Evolutionary conservation across 1,140 invertebrate genomes (phyloP).

Genomic region (Uloborus diversus): DNA sequence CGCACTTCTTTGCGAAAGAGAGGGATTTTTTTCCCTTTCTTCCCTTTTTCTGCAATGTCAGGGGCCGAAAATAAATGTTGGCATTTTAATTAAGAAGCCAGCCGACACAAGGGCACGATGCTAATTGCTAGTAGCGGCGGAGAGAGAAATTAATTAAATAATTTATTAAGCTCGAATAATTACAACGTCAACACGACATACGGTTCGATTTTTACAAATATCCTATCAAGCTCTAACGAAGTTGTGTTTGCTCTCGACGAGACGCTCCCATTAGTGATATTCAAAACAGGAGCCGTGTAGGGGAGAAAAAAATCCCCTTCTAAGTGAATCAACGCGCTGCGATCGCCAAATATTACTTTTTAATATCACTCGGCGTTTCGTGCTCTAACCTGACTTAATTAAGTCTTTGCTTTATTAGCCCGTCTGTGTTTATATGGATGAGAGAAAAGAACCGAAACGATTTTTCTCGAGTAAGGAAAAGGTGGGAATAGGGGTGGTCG

Average conservation of each 20-base stretch:
- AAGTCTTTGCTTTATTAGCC: slow-evolving; percentile 56
- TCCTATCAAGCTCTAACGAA: slow-evolving; percentile 52
- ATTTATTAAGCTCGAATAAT: slow-evolving; percentile 57
- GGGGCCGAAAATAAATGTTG: slow-evolving; percentile 52
- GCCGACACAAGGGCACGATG: slow-evolving; percentile 27
- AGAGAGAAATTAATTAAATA: slow-evolving; percentile 56
- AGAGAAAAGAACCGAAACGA: slow-evolving; percentile 10
- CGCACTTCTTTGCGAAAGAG: slow-evolving; percentile 6
- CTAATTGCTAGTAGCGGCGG: slow-evolving; percentile 50
- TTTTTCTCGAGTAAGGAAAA: neutral
- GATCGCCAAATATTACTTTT: slow-evolving; percentile 55
- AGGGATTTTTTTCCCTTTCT: neutral
- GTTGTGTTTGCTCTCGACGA: slow-evolving; percentile 47
- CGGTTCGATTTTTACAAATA: slow-evolving; percentile 56
- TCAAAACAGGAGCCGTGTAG: slow-evolving; percentile 39
- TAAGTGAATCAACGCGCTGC: slow-evolving; percentile 52
- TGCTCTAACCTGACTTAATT: slow-evolving; percentile 45
- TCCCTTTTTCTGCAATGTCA: neutral
- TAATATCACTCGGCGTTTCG: slow-evolving; percentile 48
- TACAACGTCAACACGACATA: slow-evolving; percentile 53
- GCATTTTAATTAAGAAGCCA: slow-evolving; percentile 43
- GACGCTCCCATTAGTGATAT: slow-evolving; percentile 54
- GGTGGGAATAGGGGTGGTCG: neutral
- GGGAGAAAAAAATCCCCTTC: slow-evolving; percentile 17
- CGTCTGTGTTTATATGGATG: slow-evolving; percentile 52